Evolutionary conservation across 2,113 vertebrate species (phyloP), one percentile per base, ranked within the genome.

Genomic region (Toxotes chatareus): DNA sequence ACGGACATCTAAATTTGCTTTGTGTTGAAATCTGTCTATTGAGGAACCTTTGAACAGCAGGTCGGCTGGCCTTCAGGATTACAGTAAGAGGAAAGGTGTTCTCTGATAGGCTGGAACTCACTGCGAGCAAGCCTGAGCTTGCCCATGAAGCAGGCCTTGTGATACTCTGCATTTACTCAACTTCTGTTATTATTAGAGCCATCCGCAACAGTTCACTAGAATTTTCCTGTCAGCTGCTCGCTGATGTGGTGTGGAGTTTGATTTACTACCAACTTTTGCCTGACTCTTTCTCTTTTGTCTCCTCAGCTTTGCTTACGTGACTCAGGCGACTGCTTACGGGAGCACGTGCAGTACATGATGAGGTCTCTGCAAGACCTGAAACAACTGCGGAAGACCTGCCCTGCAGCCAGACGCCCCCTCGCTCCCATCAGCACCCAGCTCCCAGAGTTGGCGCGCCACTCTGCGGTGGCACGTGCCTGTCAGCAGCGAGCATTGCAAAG

Each of bases 321-420:
- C 80, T 94, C 95, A 0, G 90, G 95, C 1, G 96, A 95, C 62
- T 94, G 95, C 64, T 68, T 93, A 19, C 89, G 90, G 75, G 92
- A 83, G 40, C 96, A 97, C 79, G 95, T 98, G 97, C 95, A 93
- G 59, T 94, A 96, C 60, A 96, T 97, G 91, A 94, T 97, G 92
- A 95, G 94, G 31, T 94, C 96, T 0, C 86, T 95, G 46, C 94
- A 96, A 2, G 96, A 94, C 65, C 72, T 96, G 21, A 96, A 94
- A 60, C 93, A 95, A 7, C 91, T 93, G 55, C 89, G 92, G 66
- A 93, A 32, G 75, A 95, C 90, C 72, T 93, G 88, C 57, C 90
- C 85, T 2, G 81, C 86, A 36, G 57, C 77, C 73, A 70, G 76
- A 31, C 84, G 34, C 1, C 82, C 87, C 21, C 73, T 86, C 3